A percentile compares a stretch with the other conserved stretches of the same genome.
Conservation (phyloP, 1,140 invertebrate species). For the Psilanteris sp. region DNA sequence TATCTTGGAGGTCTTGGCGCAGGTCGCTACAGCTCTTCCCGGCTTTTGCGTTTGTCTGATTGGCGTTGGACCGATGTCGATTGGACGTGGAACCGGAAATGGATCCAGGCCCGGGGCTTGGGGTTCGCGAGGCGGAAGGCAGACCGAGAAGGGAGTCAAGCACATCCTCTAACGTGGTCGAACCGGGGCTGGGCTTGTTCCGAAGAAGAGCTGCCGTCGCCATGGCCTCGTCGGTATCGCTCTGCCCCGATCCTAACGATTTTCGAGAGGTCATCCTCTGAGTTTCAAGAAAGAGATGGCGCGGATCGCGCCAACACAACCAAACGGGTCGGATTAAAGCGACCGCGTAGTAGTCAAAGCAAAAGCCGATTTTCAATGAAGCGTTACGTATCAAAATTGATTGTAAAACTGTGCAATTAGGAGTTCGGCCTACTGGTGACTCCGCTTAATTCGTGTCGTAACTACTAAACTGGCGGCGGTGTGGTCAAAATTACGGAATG, state of each 20-base stretch:
- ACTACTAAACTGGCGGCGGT: slow-evolving; percentile 11
- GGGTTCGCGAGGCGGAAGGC: slow-evolving; percentile 84
- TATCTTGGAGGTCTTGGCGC: slow-evolving; percentile 86
- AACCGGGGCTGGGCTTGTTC: slow-evolving; percentile 84
- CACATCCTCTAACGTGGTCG: slow-evolving; percentile 94
- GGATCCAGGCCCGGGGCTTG: slow-evolving; percentile 83
- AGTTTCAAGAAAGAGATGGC: slow-evolving; percentile 24
- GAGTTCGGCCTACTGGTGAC: slow-evolving; percentile 1
- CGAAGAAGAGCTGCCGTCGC: slow-evolving; percentile 75
- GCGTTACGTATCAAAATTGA: slow-evolving; percentile 15
- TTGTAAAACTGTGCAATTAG: slow-evolving; percentile 25
- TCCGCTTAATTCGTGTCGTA: slow-evolving; percentile 9
- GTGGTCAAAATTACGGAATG: slow-evolving; percentile 1
- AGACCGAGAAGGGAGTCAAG: slow-evolving; percentile 93
- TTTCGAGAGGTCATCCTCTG: slow-evolving; percentile 62
- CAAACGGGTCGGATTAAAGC: slow-evolving; percentile 20
- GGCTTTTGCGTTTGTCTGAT: slow-evolving; percentile 80
- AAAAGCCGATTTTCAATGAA: slow-evolving; percentile 45
- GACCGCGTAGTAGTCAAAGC: slow-evolving; percentile 29
- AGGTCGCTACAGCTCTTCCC: slow-evolving; percentile 83
- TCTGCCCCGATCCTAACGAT: slow-evolving; percentile 75
- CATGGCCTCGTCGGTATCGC: slow-evolving; percentile 74
- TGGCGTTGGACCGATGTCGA: slow-evolving; percentile 72
- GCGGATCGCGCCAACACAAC: slow-evolving; percentile 15
- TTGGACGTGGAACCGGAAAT: slow-evolving; percentile 80